These are phyloP conservation scores for Condylura cristata DNA, from an alignment of 2,113 vertebrate species.

Conservation along the genomic window DNA sequence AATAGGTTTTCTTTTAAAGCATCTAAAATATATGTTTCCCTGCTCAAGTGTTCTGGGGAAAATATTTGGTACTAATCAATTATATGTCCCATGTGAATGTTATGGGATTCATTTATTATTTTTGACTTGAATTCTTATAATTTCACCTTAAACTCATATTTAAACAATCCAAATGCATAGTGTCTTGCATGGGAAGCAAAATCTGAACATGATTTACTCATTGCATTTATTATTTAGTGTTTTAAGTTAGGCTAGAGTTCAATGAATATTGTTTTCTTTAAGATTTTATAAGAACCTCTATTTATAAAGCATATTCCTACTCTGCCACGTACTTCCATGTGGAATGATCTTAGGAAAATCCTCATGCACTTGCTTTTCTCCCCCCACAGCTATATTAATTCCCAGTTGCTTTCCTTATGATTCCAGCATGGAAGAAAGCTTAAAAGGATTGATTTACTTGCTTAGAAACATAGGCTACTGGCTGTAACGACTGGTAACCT, in stretches of 20 bases:
- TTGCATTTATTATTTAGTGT: not conserved
- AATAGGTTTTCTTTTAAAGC: not conserved
- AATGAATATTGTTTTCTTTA: not conserved
- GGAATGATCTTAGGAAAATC: not conserved
- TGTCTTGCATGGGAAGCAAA: not conserved
- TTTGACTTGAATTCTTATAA: not conserved
- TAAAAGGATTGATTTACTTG: slow-evolving; percentile 35
- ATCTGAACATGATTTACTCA: not conserved
- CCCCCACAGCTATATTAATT: not conserved
- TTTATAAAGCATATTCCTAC: not conserved
- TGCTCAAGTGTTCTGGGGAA: not conserved
- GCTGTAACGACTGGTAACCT: slow-evolving; percentile 12
- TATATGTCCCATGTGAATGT: not conserved
- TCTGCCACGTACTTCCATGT: not conserved
- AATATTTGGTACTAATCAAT: not conserved
- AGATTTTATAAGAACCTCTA: not conserved
- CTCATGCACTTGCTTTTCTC: not conserved
- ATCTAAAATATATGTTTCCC: slow-evolving; percentile 32
- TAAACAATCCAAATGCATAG: not conserved
- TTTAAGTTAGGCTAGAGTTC: not conserved
- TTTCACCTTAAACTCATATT: not conserved
- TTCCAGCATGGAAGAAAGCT: not conserved
- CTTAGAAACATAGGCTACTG: slow-evolving; percentile 43
- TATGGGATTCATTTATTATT: not conserved
- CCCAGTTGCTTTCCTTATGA: slow-evolving; percentile 5